Conservation (phyloP, 2,113 vertebrate genomes). For the Amphilophus citrinellus region DNA sequence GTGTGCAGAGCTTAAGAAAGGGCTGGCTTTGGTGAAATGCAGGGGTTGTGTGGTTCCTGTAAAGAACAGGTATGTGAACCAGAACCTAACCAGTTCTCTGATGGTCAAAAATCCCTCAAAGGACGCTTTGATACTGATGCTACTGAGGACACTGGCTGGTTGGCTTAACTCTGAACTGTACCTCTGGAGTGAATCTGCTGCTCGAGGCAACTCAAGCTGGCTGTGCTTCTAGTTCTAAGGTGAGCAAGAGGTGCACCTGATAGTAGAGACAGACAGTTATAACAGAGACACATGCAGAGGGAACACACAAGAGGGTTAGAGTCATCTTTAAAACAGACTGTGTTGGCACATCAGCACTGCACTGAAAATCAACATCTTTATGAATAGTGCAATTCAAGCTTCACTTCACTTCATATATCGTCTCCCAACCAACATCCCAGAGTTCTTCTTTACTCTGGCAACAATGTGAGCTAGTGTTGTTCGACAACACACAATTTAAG, state of each 20-base stretch:
- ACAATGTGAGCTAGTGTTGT: not conserved
- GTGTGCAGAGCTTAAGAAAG: not conserved
- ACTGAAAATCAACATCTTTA: not conserved
- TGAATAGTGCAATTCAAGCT: not conserved
- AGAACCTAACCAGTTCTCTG: not conserved
- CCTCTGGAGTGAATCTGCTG: conserved; percentile 96
- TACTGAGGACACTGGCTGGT: conserved; percentile 7
- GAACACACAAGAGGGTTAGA: conserved; percentile 53
- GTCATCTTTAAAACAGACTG: not conserved
- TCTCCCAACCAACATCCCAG: not conserved
- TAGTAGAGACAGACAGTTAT: conserved; percentile 89
- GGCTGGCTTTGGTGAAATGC: not conserved
- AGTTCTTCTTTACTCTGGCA: not conserved
- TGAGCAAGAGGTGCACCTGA: conserved; percentile 96
- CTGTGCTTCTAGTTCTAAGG: conserved; percentile 99
- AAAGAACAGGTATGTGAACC: not conserved
- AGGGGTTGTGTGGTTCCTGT: not conserved
- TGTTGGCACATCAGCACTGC: not conserved
- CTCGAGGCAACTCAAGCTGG: conserved; percentile 97
- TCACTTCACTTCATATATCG: not conserved
- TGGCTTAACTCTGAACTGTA: conserved; percentile 84
- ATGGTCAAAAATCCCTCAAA: not conserved
- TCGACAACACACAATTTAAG: not conserved
- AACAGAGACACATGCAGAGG: conserved; percentile 57
- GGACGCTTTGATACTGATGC: not conserved